These are phyloP conservation scores for Epinephelus lanceolatus DNA, from an alignment of 2,113 vertebrate species.

Conservation along the genomic window DNA sequence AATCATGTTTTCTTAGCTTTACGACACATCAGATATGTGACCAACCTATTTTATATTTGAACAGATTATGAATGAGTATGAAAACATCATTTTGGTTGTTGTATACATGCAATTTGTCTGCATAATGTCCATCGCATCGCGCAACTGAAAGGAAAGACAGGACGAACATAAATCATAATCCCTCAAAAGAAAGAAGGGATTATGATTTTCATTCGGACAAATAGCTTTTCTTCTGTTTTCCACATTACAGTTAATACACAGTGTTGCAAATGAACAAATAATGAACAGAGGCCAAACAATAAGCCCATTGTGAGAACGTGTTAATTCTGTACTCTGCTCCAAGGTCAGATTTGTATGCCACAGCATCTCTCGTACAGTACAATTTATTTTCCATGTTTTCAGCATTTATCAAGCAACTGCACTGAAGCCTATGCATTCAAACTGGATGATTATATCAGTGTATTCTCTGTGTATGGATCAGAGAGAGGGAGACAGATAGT, in stretches of 20 bases:
- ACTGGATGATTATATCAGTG: constrained; percentile 52
- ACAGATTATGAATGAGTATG: neutral
- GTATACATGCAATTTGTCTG: constrained; percentile 16
- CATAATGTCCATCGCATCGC: constrained; percentile 31
- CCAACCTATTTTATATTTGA: neutral
- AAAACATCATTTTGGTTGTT: constrained; percentile 26
- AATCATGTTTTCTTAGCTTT: neutral
- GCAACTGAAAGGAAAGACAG: constrained; percentile 25
- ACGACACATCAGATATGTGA: neutral
- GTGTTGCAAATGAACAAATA: constrained; percentile 65
- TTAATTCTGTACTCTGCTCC: constrained; percentile 56
- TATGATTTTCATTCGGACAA: constrained; percentile 54
- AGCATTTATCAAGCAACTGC: constrained; percentile 50
- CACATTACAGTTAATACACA: constrained; percentile 57
- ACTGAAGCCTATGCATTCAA: constrained; percentile 47
- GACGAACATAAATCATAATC: constrained; percentile 56
- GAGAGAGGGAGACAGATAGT: constrained; percentile 38
- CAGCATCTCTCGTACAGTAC: constrained; percentile 15
- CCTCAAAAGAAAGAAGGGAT: constrained; percentile 54
- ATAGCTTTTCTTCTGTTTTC: constrained; percentile 51
- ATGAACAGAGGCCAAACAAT: constrained; percentile 64
- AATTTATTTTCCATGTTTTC: constrained; percentile 68
- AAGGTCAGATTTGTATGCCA: constrained; percentile 53
- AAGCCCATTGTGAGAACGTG: constrained; percentile 51
- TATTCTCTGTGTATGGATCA: constrained; percentile 42